These are phyloP conservation scores for Stomatorhinus ivindoensis DNA, from an alignment of 2,113 vertebrate genomes.

Conservation along the genomic window DNA sequence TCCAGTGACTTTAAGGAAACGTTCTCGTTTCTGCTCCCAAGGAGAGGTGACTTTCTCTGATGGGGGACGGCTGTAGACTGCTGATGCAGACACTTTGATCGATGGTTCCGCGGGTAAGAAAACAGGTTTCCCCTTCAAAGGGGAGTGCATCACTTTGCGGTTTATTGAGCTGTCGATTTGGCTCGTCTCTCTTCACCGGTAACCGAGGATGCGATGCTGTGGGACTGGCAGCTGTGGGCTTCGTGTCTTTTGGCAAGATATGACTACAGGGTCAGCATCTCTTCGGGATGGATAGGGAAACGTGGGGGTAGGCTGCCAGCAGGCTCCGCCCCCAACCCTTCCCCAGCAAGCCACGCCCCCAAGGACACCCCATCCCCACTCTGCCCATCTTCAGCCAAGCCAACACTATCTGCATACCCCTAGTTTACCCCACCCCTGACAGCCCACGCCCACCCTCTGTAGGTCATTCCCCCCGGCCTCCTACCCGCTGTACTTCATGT, in stretches of 20 bases:
- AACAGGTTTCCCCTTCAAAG: not conserved
- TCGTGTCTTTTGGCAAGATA: not conserved
- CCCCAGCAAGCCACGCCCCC: no score
- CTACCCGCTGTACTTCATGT: constrained; percentile 95
- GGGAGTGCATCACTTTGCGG: not conserved
- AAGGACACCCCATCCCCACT: not conserved
- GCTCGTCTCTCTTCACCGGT: not conserved
- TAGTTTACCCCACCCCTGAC: not conserved
- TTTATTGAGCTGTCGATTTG: not conserved
- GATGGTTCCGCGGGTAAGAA: not conserved
- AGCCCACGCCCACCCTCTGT: not conserved
- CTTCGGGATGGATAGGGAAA: not conserved
- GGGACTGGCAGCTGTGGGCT: not conserved
- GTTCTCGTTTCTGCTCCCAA: not conserved
- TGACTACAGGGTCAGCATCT: not conserved
- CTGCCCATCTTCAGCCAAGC: not conserved
- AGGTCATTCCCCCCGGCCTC: no score
- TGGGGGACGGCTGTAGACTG: not conserved
- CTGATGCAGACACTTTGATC: not conserved
- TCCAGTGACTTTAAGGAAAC: not conserved
- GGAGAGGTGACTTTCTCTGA: not conserved
- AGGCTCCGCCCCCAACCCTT: not conserved
- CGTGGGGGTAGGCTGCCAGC: not conserved
- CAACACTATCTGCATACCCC: not conserved
- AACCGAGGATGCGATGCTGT: not conserved